A percentile compares a stretch with the other conserved stretches of the same genome.
Conservation (phyloP, 2,888 invertebrate species). For the Epistrophe eligans region DNA sequence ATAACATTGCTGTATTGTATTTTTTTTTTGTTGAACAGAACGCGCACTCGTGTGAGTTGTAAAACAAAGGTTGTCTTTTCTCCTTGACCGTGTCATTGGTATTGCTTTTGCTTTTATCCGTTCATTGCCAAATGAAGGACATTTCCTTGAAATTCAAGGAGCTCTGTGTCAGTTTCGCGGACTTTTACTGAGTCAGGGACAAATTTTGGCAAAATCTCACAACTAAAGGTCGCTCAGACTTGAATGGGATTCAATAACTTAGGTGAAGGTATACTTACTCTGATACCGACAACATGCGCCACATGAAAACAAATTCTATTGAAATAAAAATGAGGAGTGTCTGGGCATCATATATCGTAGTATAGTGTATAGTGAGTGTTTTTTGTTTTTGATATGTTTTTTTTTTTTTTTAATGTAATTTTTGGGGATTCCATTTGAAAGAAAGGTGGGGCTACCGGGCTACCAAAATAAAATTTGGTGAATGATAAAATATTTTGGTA, state of each 20-base stretch:
- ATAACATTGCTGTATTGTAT: neutral
- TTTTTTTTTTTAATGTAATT: slow-evolving; percentile 59
- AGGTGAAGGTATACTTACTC: slow-evolving; percentile 41
- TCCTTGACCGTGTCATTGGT: slow-evolving; percentile 81
- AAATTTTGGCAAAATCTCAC: slow-evolving; percentile 69
- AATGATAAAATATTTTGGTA: slow-evolving; percentile 26
- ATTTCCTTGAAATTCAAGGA: slow-evolving; percentile 81
- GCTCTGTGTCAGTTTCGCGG: slow-evolving; percentile 77
- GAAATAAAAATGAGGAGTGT: slow-evolving; percentile 16
- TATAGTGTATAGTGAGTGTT: neutral
- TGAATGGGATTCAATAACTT: slow-evolving; percentile 52
- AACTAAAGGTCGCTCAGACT: slow-evolving; percentile 45
- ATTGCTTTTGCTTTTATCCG: slow-evolving; percentile 54
- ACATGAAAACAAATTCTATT: neutral
- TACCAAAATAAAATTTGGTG: slow-evolving; percentile 26
- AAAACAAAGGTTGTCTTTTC: slow-evolving; percentile 74
- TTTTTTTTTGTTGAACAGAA: neutral
- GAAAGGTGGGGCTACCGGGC: slow-evolving; percentile 50
- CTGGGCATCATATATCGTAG: neutral
- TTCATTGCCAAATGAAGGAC: slow-evolving; percentile 82
- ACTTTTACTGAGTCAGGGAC: slow-evolving; percentile 70
- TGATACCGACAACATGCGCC: slow-evolving; percentile 3
- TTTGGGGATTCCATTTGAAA: slow-evolving; percentile 65
- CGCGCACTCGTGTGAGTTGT: slow-evolving; percentile 24
- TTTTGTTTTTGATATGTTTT: slow-evolving; percentile 1